Evolutionary conservation across 2,113 vertebrate species (phyloP).

Genomic region (Boulengeromyrus knoepffleri): DNA sequence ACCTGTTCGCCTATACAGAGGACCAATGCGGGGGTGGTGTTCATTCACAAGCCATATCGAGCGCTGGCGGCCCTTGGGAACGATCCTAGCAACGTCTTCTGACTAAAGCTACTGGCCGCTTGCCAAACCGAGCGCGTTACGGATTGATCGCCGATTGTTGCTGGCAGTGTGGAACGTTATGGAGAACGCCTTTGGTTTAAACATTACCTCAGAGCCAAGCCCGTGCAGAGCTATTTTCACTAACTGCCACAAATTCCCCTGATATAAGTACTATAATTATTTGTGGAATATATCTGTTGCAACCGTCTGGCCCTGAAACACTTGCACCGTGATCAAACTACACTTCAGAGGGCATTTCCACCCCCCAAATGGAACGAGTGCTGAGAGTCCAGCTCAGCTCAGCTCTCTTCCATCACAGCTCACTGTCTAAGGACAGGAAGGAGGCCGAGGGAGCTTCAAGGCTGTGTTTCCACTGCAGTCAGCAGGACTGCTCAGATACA

Average conservation of each 20-base stretch:
- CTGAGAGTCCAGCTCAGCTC: neutral
- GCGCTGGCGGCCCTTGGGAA: neutral
- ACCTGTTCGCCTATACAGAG: neutral
- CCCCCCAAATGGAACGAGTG: neutral
- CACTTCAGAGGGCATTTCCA: neutral
- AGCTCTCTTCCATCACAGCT: neutral
- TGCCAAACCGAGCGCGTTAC: neutral
- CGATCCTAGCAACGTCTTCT: neutral
- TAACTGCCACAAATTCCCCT: neutral
- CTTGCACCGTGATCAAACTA: neutral
- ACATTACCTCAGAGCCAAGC: neutral
- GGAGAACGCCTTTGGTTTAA: neutral
- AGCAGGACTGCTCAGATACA: neutral
- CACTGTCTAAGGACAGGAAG: neutral
- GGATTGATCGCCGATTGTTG: neutral
- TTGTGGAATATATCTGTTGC: neutral
- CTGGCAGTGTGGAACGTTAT: neutral
- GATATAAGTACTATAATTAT: neutral
- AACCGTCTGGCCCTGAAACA: neutral
- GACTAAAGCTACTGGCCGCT: slow-evolving; percentile 1
- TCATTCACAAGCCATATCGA: neutral
- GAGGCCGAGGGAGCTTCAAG: neutral
- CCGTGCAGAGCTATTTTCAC: neutral
- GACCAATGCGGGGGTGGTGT: neutral
- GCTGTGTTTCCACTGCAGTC: neutral